Evolutionary conservation across 2,888 invertebrate genomes (phyloP), one percentile per base, ranked within the genome.

Genomic region (Megaustenia siamemsis): DNA sequence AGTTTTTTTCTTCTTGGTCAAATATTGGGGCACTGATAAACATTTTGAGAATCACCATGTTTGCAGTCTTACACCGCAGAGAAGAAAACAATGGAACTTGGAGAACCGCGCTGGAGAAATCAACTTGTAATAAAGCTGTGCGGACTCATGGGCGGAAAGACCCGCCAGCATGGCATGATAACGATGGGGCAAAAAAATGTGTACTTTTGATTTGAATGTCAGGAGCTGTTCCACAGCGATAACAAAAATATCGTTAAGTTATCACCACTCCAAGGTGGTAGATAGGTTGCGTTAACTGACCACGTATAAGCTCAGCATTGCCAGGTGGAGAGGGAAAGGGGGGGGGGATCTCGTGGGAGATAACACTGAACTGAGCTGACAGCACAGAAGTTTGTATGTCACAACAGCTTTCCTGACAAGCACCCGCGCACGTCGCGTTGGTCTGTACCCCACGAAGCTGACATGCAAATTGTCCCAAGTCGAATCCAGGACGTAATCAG

Each of bases 371-470:
- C 60, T 56, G n/a, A 21, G 28, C 38, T 56, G 77, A 56, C 77
- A 60, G 40, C 18, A 49, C 49, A 75, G 18, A 1, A 76, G 77
- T 77, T 60, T 56, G 40, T 77, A 15, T 73, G 77, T 77, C 43
- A 28, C 71, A 77, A 60, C 60, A 77, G 35, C 77, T 15, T 5
- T 10, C 0, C 24, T 43, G 66, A 32, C 79, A 66, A 43, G 43
- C 32, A 24, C 40, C 1, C 43, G 28, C 4, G 38, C 32, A 32
- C 79, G 18, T 6, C 79, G 79, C 79, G 79, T 79, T 79, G 79
- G 79, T 79, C 79, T 43, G 45, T 66, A 79, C 79, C 79, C 79
- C 79, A 66, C 79, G 45, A 45, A 66, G 79, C 45, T 66, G 63
- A 45, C 66, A 66, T 79, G 79, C 45, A 43, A 43, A 45, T 63